phyloP scores from a whole-genome alignment of 2,888 invertebrate genomes.

The Tetragonisca angustula region DNA sequence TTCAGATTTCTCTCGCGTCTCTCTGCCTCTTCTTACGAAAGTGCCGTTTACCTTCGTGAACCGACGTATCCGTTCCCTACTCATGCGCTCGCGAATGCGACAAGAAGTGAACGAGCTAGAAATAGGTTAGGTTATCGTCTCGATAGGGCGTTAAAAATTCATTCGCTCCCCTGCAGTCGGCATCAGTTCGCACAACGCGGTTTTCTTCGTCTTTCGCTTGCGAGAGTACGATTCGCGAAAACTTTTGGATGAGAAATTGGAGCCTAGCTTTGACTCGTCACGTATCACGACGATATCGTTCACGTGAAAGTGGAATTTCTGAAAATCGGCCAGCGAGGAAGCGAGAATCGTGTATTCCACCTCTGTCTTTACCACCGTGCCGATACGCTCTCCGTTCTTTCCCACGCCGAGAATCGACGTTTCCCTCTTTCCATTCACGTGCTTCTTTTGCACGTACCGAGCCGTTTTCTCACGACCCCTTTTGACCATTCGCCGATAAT shows the following conservation, averaged over 20 bases:
- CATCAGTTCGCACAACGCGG: not conserved
- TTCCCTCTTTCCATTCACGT: constrained; percentile 46
- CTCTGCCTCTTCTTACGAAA: constrained; percentile 36
- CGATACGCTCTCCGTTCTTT: not conserved
- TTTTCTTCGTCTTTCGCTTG: not conserved
- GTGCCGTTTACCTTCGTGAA: constrained; percentile 37
- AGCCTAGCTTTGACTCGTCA: too few species aligned
- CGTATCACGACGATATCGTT: too few species aligned
- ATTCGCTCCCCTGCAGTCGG: not conserved
- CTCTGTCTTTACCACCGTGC: constrained; percentile 15
- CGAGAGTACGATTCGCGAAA: not conserved
- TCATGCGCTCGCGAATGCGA: constrained; percentile 50
- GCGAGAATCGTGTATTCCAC: constrained; percentile 32
- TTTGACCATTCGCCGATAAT: constrained; percentile 63
- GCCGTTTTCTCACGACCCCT: constrained; percentile 46
- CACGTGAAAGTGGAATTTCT: not conserved
- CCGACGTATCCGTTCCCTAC: constrained; percentile 36
- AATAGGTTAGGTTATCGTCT: constrained; percentile 13
- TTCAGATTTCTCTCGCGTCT: constrained; percentile 39
- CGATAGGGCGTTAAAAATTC: constrained; percentile 23
- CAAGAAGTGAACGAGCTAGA: constrained; percentile 53
- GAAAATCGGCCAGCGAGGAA: not conserved
- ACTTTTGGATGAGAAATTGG: not conserved
- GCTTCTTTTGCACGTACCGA: constrained; percentile 38
- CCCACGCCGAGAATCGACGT: constrained; percentile 24